These are phyloP conservation scores for Coturnix japonica DNA, from an alignment of 2,113 vertebrate species.

Conservation along the genomic window DNA sequence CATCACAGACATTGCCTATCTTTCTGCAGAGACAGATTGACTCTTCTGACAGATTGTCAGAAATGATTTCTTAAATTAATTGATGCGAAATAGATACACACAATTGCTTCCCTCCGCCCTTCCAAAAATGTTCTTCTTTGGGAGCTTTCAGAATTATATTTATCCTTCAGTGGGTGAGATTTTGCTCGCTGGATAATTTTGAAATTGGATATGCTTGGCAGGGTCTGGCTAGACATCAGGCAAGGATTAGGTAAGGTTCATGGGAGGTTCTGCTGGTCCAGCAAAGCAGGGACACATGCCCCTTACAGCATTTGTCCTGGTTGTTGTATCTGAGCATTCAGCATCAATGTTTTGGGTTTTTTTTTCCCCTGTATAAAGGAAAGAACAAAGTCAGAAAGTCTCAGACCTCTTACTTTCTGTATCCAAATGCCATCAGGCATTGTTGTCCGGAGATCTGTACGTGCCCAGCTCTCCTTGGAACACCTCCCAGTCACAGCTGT, in stretches of 20 bases:
- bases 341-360: background rate
- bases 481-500: background rate
- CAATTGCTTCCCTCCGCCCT: background rate
- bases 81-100: conserved; percentile 16
- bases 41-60: conserved; percentile 53
- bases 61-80: conserved; percentile 53
- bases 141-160: conserved; percentile 22
- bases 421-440: background rate
- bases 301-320: background rate
- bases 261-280: background rate
- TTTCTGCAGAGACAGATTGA: conserved; percentile 27
- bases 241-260: background rate
- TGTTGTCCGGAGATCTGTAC: background rate
- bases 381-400: background rate
- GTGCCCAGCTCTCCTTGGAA: background rate
- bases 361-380: background rate
- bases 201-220: background rate
- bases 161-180: background rate
- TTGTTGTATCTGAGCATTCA: background rate
- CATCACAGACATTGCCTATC: background rate
- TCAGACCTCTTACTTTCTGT: background rate
- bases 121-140: background rate
- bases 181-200: conserved; percentile 11
- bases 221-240: background rate
- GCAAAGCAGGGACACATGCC: background rate